Evolutionary conservation across 2,113 vertebrate genomes (phyloP).

Genomic region (Motacilla alba): DNA sequence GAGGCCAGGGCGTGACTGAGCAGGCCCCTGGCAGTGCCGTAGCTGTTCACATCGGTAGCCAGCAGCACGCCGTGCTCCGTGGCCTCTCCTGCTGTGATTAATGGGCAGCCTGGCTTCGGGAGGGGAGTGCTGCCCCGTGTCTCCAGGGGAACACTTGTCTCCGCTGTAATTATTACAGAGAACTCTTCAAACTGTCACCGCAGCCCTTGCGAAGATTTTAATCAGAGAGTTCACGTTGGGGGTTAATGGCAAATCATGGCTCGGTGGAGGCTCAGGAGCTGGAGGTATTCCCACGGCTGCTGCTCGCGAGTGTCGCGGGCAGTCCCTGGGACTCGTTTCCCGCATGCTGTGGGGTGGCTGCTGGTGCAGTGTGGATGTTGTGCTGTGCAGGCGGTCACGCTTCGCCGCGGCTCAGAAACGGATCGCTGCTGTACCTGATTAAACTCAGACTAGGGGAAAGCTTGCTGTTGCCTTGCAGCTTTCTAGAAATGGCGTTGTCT

Average conservation of each 20-base stretch:
- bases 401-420: not conserved
- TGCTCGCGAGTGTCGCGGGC: slow-evolving; percentile 19
- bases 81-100: slow-evolving; percentile 28
- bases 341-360: not conserved
- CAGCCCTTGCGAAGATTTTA: slow-evolving; percentile 46
- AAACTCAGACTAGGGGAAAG: not conserved
- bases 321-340: not conserved
- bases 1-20: not conserved
- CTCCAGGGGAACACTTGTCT: slow-evolving; percentile 41
- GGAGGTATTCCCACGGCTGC: slow-evolving; percentile 41
- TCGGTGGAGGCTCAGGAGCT: not conserved
- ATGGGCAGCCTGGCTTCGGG: slow-evolving; percentile 27
- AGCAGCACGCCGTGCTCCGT: not conserved
- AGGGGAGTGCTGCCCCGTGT: not conserved
- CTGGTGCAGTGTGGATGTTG: not conserved
- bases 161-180: slow-evolving; percentile 53
- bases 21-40: not conserved
- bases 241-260: slow-evolving; percentile 66
- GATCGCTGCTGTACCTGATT: not conserved
- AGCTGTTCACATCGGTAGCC: not conserved
- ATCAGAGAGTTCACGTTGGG: slow-evolving; percentile 43
- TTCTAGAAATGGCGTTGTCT: not conserved
- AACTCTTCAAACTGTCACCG: slow-evolving; percentile 47
- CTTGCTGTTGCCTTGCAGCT: not conserved
- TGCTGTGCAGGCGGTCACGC: not conserved